phyloP scores from a whole-genome alignment of 1,140 invertebrate species.

The Oscheius sp. region DNA sequence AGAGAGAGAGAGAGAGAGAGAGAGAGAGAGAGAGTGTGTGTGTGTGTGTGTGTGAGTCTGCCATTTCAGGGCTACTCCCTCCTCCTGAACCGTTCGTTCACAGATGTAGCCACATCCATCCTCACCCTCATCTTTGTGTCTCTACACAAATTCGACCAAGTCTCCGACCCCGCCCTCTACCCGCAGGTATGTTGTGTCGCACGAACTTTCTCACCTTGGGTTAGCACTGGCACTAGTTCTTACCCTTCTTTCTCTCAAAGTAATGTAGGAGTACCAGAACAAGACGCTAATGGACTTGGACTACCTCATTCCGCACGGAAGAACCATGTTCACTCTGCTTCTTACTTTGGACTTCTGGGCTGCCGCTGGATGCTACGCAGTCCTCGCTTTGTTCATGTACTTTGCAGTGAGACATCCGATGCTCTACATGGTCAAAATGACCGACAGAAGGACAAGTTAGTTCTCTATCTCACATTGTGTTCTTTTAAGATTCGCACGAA shows the following conservation, averaged over 20 bases:
- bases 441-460: conserved; percentile 36
- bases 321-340: conserved; percentile 45
- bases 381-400: conserved; percentile 43
- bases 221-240: too few relatives aligned
- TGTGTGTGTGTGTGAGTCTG: too few relatives aligned
- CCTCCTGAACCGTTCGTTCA: conserved; percentile 43
- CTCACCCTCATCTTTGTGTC: conserved; percentile 44
- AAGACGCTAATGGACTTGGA: conserved; percentile 24
- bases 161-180: conserved; percentile 18
- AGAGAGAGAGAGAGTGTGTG: too few relatives aligned
- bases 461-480: too few relatives aligned
- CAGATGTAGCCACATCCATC: conserved; percentile 41
- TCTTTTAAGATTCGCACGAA: too few relatives aligned
- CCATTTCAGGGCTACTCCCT: conserved; percentile 37
- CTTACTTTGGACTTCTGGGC: conserved; percentile 48
- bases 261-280: conserved; percentile 1
- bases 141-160: conserved; percentile 38
- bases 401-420: conserved; percentile 43
- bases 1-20: too few relatives aligned
- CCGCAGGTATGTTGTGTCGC: background rate
- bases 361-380: conserved; percentile 42
- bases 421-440: conserved; percentile 37
- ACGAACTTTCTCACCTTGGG: too few relatives aligned
- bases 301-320: conserved; percentile 46
- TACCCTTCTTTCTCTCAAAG: background rate